Conservation (phyloP, 2,888 invertebrate genomes). For the Andrena chrysosceles region DNA sequence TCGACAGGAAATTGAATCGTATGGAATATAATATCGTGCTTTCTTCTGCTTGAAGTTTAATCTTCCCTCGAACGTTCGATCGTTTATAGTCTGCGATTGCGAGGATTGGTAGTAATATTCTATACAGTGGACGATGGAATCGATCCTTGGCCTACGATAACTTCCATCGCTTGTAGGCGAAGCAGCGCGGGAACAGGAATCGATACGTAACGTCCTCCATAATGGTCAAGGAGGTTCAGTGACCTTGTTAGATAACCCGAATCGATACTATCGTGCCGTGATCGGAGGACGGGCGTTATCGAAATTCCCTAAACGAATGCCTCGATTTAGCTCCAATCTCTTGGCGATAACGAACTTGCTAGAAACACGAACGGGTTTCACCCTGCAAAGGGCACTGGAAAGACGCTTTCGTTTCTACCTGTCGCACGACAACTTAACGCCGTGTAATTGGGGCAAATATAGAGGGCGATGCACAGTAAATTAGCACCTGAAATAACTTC, state of each 20-base stretch:
- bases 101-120: background rate
- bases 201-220: conserved; percentile 65
- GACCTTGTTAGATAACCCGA: conserved; percentile 63
- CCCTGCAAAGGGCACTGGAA: background rate
- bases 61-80: background rate
- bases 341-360: conserved; percentile 46
- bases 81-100: background rate
- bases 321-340: conserved; percentile 46
- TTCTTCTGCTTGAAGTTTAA: background rate
- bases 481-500: background rate
- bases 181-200: conserved; percentile 52
- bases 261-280: conserved; percentile 54
- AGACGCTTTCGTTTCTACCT: conserved; percentile 5
- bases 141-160: conserved; percentile 51
- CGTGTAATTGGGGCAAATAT: background rate
- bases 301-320: conserved; percentile 51
- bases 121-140: conserved; percentile 23
- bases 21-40: no score
- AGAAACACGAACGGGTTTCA: conserved; percentile 23
- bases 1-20: no score
- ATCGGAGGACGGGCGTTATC: conserved; percentile 49
- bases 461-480: background rate
- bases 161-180: conserved; percentile 60
- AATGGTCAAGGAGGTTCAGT: conserved; percentile 73
- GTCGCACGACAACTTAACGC: background rate